Evolutionary conservation across 1,140 invertebrate genomes (phyloP).

Genomic region (Drosophila baimaii): DNA sequence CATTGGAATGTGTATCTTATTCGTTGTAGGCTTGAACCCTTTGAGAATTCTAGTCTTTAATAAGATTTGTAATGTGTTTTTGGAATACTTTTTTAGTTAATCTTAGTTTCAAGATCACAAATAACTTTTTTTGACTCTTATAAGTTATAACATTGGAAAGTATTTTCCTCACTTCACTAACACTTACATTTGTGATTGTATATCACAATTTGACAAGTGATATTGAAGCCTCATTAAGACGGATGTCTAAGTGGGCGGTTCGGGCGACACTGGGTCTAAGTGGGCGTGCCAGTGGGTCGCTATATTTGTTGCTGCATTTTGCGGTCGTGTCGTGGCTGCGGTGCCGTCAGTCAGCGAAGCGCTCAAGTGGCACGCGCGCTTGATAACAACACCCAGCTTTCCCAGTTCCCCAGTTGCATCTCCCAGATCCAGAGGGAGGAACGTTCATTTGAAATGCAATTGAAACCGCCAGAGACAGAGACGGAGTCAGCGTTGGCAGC

Average conservation of each 20-base stretch:
- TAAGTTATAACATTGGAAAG: too few relatives aligned
- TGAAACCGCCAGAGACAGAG: conserved; percentile 49
- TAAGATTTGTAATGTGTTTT: too few relatives aligned
- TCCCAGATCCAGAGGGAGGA: conserved; percentile 8
- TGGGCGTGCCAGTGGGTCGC: conserved; percentile 26
- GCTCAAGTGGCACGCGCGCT: conserved; percentile 71
- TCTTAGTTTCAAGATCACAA: too few relatives aligned
- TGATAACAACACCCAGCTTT: conserved; percentile 59
- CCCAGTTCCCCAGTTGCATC: conserved; percentile 16
- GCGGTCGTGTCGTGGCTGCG: conserved; percentile 19
- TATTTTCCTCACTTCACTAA: background rate
- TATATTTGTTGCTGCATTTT: conserved; percentile 7
- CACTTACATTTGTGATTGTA: background rate
- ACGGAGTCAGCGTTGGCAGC: conserved; percentile 25
- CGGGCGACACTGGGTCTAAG: conserved; percentile 6
- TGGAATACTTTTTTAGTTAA: too few relatives aligned
- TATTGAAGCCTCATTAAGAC: conserved; percentile 76
- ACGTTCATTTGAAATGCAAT: conserved; percentile 73
- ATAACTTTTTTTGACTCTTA: too few relatives aligned
- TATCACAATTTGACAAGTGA: conserved; percentile 64
- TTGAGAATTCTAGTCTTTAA: too few relatives aligned
- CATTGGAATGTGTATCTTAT: too few relatives aligned
- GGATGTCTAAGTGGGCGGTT: conserved; percentile 55
- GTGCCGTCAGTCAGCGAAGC: conserved; percentile 55
- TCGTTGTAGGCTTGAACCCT: too few relatives aligned